Evolutionary conservation across 1,140 invertebrate genomes (phyloP).

Genomic region (Drosophila tristis): DNA sequence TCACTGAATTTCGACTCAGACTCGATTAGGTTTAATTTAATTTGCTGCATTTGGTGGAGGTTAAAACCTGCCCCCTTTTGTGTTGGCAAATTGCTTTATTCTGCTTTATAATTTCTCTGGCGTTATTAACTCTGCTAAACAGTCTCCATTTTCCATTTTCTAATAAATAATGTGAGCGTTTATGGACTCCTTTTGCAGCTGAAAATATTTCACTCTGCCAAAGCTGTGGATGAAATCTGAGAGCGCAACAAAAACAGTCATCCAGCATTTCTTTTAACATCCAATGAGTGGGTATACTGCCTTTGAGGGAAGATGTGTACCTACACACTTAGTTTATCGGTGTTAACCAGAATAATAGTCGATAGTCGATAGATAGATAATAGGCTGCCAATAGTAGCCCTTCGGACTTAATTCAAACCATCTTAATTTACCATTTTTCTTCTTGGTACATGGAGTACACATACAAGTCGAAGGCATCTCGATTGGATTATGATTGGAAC

Average conservation of each 20-base stretch:
- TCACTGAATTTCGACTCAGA: neutral
- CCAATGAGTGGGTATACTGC: slow-evolving; percentile 11
- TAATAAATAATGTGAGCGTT: slow-evolving; percentile 38
- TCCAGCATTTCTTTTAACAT: slow-evolving; percentile 34
- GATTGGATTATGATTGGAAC: too few species aligned
- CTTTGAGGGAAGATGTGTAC: too few species aligned
- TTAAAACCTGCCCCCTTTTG: neutral
- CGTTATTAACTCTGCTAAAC: slow-evolving; percentile 28
- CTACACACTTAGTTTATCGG: too few species aligned
- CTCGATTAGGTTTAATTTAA: slow-evolving; percentile 20
- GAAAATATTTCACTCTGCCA: slow-evolving; percentile 21
- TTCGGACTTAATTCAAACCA: too few species aligned
- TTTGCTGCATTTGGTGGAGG: slow-evolving; percentile 26
- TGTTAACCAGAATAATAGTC: too few species aligned
- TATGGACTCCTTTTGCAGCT: slow-evolving; percentile 4
- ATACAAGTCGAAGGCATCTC: too few species aligned
- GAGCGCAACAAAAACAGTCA: slow-evolving; percentile 17
- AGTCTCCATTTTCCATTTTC: slow-evolving; percentile 19
- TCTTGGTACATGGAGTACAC: too few species aligned
- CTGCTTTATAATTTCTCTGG: slow-evolving; percentile 5
- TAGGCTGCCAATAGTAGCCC: too few species aligned
- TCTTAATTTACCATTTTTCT: too few species aligned
- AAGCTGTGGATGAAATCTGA: slow-evolving; percentile 30
- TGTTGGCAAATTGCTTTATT: slow-evolving; percentile 22
- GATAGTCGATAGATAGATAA: too few species aligned